A percentile compares a stretch with the other conserved stretches of the same genome.
Evolutionary conservation across 1,140 invertebrate species (phyloP).

Genomic region (Armadillidium nasatum): DNA sequence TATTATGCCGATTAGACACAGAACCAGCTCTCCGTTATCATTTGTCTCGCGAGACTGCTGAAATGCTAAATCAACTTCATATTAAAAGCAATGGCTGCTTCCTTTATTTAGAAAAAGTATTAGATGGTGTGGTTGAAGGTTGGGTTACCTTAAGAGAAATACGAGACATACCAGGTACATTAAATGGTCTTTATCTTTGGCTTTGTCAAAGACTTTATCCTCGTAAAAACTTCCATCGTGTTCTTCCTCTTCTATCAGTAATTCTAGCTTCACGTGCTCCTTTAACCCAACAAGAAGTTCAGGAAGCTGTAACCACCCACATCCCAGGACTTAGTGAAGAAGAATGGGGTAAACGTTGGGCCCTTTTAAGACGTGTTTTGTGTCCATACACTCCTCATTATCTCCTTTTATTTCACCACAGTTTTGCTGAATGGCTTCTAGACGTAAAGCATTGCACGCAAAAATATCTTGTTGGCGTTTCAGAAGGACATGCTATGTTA

Average conservation of each 20-base stretch:
- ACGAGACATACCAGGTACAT: conserved; percentile 85
- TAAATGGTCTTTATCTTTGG: conserved; percentile 93
- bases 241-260: conserved; percentile 76
- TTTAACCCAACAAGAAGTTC: conserved; percentile 71
- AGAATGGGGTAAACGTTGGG: conserved; percentile 76
- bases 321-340: conserved; percentile 52
- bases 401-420: conserved; percentile 78
- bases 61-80: conserved; percentile 89
- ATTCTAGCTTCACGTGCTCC: conserved; percentile 79
- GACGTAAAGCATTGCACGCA: conserved; percentile 96
- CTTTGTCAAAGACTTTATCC: conserved; percentile 87
- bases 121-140: conserved; percentile 86
- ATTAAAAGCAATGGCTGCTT: conserved; percentile 96
- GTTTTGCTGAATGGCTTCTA: conserved; percentile 87
- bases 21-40: conserved; percentile 74
- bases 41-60: conserved; percentile 77
- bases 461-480: conserved; percentile 80
- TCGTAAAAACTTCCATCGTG: conserved; percentile 79
- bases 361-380: conserved; percentile 69
- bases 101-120: conserved; percentile 84
- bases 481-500: conserved; percentile 81
- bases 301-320: conserved; percentile 69
- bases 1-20: conserved; percentile 79
- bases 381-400: conserved; percentile 57
- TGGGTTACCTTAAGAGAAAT: conserved; percentile 81